Evolutionary conservation across 2,113 vertebrate genomes (phyloP).

Genomic region (Panthera leo): DNA sequence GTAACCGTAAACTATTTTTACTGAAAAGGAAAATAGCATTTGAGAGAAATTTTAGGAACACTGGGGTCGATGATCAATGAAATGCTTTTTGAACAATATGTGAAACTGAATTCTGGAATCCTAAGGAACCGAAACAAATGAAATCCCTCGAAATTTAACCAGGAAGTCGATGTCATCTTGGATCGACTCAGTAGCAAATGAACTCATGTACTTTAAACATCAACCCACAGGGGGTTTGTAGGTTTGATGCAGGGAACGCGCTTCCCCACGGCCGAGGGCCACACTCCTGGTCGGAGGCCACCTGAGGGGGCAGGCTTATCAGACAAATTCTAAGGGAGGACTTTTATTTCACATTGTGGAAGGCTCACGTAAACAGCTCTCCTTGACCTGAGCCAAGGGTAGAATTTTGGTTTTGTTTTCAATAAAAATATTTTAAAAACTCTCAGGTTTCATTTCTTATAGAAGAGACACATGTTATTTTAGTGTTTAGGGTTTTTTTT

Average conservation of each 20-base stretch:
- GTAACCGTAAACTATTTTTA: not conserved
- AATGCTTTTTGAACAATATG: not conserved
- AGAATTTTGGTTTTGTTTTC: not conserved
- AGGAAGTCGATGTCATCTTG: not conserved
- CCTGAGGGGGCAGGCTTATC: too few species aligned
- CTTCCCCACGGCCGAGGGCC: rapidly evolving
- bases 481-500: not conserved
- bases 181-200: not conserved
- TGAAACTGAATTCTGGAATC: not conserved
- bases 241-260: rapidly evolving
- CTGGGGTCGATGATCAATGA: not conserved
- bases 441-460: not conserved
- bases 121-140: not conserved
- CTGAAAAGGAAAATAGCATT: not conserved
- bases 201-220: not conserved
- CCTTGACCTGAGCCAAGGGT: not conserved
- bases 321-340: not conserved
- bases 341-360: not conserved
- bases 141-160: not conserved
- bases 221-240: not conserved
- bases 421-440: not conserved
- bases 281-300: rapidly evolving
- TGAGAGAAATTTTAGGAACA: not conserved
- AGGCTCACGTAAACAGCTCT: not conserved
- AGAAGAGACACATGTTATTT: not conserved